Conservation (phyloP, 2,888 invertebrate species). For the Bibio marci region DNA sequence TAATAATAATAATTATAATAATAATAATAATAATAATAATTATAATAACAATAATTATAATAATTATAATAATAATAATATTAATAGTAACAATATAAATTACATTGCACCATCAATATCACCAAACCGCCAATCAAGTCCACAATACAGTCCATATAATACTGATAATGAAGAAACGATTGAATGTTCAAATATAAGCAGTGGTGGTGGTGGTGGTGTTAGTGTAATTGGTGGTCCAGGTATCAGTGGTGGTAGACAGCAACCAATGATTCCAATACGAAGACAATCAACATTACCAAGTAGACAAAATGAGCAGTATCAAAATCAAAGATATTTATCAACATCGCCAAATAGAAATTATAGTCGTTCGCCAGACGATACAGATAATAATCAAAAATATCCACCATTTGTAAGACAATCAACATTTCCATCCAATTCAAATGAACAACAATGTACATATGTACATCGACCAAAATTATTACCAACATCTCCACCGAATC, state of each 20-base stretch:
- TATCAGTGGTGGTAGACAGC: slow-evolving; percentile 5
- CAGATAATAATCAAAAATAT: slow-evolving; percentile 8
- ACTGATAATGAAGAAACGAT: slow-evolving; percentile 8
- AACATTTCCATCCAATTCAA: slow-evolving; percentile 21
- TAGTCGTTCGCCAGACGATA: slow-evolving; percentile 26
- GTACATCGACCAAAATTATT: slow-evolving; percentile 15
- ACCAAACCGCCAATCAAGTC: slow-evolving; percentile 16
- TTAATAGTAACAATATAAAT: slow-evolving; percentile 20
- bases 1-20: too few relatives aligned
- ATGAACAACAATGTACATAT: slow-evolving; percentile 5
- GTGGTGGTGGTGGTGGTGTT: slow-evolving; percentile 11
- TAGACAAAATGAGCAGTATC: slow-evolving; percentile 12
- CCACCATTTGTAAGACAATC: slow-evolving; percentile 25
- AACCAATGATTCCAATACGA: slow-evolving; percentile 16
- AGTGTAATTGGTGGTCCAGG: slow-evolving; percentile 15
- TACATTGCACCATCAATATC: slow-evolving; percentile 21
- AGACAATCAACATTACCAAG: slow-evolving; percentile 27
- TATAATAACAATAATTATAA: too few relatives aligned
- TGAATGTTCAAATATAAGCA: slow-evolving; percentile 3
- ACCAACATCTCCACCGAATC: slow-evolving; percentile 22
- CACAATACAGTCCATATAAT: slow-evolving; percentile 11
- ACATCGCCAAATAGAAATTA: slow-evolving; percentile 26
- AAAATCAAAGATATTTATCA: slow-evolving; percentile 21
- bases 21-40: too few relatives aligned
- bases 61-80: too few relatives aligned